A percentile compares a stretch with the other conserved stretches of the same genome.
phyloP scores from a whole-genome alignment of 2,888 invertebrate genomes.

The Xanthia togata region DNA sequence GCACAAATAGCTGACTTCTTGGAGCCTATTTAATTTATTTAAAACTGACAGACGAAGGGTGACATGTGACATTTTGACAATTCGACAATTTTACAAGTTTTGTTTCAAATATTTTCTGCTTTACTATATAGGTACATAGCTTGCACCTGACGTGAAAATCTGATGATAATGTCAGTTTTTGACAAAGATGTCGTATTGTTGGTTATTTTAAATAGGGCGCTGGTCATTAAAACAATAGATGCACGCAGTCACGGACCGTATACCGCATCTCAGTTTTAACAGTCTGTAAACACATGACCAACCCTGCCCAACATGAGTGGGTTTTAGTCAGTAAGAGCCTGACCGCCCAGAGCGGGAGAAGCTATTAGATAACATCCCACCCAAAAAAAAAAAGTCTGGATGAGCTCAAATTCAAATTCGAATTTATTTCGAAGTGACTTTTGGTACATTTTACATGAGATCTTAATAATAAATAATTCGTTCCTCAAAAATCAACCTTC shows the following conservation, averaged over 20 bases:
- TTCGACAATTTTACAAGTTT: neutral
- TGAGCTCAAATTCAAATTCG: too few species aligned
- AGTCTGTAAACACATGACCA: neutral
- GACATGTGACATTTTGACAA: neutral
- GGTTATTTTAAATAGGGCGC: neutral
- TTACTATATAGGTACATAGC: neutral
- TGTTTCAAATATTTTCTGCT: neutral
- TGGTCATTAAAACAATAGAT: neutral
- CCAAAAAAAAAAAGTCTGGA: too few species aligned
- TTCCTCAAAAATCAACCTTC: too few species aligned
- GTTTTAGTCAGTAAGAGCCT: too few species aligned
- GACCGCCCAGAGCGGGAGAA: too few species aligned
- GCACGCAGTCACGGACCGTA: too few species aligned
- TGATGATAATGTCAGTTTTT: neutral
- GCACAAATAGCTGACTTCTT: neutral
- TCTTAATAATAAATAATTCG: too few species aligned
- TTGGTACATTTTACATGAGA: too few species aligned
- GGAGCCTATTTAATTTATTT: neutral
- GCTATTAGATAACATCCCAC: too few species aligned
- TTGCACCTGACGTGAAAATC: neutral
- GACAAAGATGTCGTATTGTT: neutral
- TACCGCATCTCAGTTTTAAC: neutral
- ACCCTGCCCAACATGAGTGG: too few species aligned
- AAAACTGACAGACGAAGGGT: neutral
- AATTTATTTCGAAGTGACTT: too few species aligned